These are phyloP conservation scores for Macrosiphum euphorbiae DNA, from an alignment of 2,888 invertebrate genomes.

Conservation along the genomic window DNA sequence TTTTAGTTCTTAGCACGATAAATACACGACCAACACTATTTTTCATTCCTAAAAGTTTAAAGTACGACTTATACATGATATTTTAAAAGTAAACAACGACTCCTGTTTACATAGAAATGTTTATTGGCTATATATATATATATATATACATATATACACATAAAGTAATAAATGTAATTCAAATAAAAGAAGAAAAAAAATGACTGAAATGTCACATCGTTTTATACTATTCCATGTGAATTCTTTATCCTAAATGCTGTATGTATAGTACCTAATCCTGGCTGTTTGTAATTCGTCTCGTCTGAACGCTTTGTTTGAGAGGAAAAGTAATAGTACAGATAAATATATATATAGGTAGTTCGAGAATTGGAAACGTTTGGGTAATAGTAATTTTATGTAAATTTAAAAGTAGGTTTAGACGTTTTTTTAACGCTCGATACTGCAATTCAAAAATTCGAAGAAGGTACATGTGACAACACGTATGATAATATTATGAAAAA, in stretches of 20 bases:
- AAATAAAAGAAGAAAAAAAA: background rate
- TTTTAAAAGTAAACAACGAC: background rate
- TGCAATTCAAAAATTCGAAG: background rate
- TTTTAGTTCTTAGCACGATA: background rate
- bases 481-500: background rate
- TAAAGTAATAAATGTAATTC: background rate
- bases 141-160: background rate
- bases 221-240: background rate
- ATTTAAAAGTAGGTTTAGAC: background rate
- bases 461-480: background rate
- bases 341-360: background rate
- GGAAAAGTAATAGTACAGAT: background rate
- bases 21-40: background rate
- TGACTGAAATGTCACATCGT: background rate
- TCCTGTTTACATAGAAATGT: background rate
- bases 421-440: background rate
- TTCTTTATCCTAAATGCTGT: background rate
- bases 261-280: background rate
- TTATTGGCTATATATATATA: background rate
- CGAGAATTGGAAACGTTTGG: background rate
- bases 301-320: background rate
- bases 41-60: slow-evolving; percentile 1
- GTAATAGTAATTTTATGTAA: slow-evolving; percentile 25
- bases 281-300: background rate
- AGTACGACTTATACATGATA: background rate